Percentiles rank a stretch among this genome's conserved stretches.
Conservation (phyloP, 2,113 vertebrate genomes). For the Hystrix cristata region DNA sequence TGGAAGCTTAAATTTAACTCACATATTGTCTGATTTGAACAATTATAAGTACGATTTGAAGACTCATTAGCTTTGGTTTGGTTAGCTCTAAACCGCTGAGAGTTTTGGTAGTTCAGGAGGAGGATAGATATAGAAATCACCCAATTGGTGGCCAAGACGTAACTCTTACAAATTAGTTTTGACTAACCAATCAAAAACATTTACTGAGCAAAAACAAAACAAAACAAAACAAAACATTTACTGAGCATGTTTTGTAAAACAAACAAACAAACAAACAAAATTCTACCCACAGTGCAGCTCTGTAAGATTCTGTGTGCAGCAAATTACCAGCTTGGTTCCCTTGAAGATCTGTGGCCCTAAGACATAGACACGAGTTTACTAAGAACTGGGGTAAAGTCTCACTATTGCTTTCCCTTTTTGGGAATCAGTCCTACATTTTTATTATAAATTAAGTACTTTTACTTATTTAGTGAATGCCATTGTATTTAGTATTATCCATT, state of each 20-base stretch:
- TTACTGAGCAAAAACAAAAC: background rate
- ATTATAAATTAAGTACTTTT: background rate
- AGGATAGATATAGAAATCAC: background rate
- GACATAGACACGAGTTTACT: background rate
- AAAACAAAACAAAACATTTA: background rate
- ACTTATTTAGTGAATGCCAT: background rate
- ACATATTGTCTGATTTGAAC: background rate
- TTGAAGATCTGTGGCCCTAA: background rate
- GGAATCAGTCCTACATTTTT: background rate
- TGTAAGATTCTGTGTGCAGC: background rate
- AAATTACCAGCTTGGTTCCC: background rate
- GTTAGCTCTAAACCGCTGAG: slow-evolving; percentile 26
- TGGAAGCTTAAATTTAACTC: background rate
- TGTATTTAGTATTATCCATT: background rate
- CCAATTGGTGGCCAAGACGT: background rate
- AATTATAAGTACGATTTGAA: background rate
- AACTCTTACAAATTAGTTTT: background rate
- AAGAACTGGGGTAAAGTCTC: background rate
- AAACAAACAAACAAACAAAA: background rate
- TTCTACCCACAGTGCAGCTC: background rate
- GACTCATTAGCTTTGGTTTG: slow-evolving; percentile 38
- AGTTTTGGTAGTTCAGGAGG: background rate
- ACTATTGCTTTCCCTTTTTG: background rate
- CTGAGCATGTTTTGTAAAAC: slow-evolving; percentile 9
- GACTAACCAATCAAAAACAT: background rate